phyloP scores from a whole-genome alignment of 2,797 vertebrate genomes.

The Diplodus puntazzo region DNA sequence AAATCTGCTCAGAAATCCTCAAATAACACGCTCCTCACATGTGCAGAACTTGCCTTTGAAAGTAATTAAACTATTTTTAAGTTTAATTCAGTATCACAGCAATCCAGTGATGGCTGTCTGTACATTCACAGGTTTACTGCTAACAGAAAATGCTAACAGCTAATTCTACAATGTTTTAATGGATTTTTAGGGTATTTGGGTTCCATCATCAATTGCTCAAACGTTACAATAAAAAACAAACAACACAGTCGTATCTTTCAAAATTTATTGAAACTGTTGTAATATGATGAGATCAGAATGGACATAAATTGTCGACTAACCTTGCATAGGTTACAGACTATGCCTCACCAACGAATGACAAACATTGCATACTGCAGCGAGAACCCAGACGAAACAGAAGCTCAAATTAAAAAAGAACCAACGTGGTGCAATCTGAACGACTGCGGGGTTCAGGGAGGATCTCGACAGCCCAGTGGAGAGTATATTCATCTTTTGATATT shows the following conservation, averaged over 20 bases:
- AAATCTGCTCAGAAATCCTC: no score
- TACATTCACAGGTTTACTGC: no score
- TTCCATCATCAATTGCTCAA: no score
- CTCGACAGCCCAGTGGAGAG: constrained; percentile 73
- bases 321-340: constrained; percentile 91
- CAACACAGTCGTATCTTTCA: constrained; percentile 83
- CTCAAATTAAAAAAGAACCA: constrained; percentile 4
- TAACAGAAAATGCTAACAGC: no score
- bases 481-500: neutral
- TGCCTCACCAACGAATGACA: constrained; percentile 85
- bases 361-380: constrained; percentile 71
- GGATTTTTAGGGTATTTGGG: no score
- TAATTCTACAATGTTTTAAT: no score
- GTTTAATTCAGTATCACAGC: no score
- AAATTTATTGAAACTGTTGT: constrained; percentile 93
- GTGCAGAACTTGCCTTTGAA: no score
- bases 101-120: no score
- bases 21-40: no score
- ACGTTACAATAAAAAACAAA: constrained; percentile 10
- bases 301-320: constrained; percentile 85
- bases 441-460: constrained; percentile 62
- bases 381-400: constrained; percentile 69
- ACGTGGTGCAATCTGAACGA: constrained; percentile 52
- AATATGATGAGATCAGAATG: constrained; percentile 88
- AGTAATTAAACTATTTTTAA: no score